Evolutionary conservation across 2,113 vertebrate genomes (phyloP), one percentile per base, ranked within the genome.

Genomic region (Labeo catla): DNA sequence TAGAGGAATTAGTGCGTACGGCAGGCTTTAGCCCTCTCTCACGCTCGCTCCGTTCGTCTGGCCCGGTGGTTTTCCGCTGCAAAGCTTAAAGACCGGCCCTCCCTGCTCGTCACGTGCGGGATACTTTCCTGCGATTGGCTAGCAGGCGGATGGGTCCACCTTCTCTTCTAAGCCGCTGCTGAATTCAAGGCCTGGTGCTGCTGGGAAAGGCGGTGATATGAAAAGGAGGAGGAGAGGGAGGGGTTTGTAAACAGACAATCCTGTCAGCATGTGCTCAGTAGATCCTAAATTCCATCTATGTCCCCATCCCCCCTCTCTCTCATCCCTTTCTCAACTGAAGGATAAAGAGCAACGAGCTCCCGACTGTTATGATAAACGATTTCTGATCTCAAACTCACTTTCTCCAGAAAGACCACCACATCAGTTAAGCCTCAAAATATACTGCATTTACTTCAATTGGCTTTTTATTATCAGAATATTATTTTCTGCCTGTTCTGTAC

Each of bases 11-110:
- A 84, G n/a, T 16, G 13, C 13, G 16, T 47, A 68, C n/a, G 45
- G 49, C 47, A 47, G 77, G 84, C 80, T 86, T 57, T 65, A 57
- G 47, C 90, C 90, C 89, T 87, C 91, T 63, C 50, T 45, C 79
- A 78, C 12, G 52, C 84, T 86, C 63, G 6, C 66, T 76, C 63
- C 57, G 45, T 87, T 79, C 34, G n/a, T 49, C 23, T 43, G 57
- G 50, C 39, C 68, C 34, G 72, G 68, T 81, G 86, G 61, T 85
- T 85, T 83, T 89, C 83, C 13, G 65, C 9, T 82, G 85, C 70
- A 66, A 74, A 79, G 73, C 86, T 85, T 12, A 21, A 79, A 85
- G 65, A 76, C 79, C 72, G 65, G 23, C 86, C 86, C 74, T 49
- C 39, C 28, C n/a, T 21, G 73, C 34, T 52, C 10, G 74, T 89